Base-by-base conservation (phyloP, 2,888 invertebrate genomes). In the Ligdia adustata region DNA sequence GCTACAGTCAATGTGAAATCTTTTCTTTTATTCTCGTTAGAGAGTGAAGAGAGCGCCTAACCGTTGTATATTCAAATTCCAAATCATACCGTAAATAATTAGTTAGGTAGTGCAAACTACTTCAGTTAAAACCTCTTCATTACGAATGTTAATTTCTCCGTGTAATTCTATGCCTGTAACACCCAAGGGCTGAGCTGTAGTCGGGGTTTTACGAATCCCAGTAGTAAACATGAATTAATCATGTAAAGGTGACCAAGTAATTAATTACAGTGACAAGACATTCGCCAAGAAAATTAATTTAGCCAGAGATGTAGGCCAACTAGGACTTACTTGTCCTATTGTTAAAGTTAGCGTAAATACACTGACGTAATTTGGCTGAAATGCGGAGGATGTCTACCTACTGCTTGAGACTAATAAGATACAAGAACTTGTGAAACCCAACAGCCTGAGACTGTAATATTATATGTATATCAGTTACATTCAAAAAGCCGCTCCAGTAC, bases 191-290 rank as follows among this genome's bases (percentile, higher is more conserved):
- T 35, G 12, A 39, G 5, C 22, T 18, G 44, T 44, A 40, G 40
- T 41, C 18, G 33, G 32, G 24, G 38, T 49, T 20, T 13, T 37
- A 51, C 49, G 35, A 52, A 49, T 53, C 59, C 59, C 57, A 13
- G 20, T 15, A 34, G 57, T 47, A 40, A 41, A 51, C 59, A 48
- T 22, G 46, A 40, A 57, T 53, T 49, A 60, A 57, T 57, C 57
- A 57, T 60, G 57, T 50, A 49, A 60, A 60, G 52, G 59, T 34
- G 50, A 27, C 32, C 37, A 20, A 35, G 29, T 53, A 55, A 55
- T 57, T 57, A 60, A 60, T 60, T 57, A 60, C 13, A 26, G 20
- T 52, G 55, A 57, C 49, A 47, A 41, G 49, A 45, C 53, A 41
- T 16, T 46, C 39, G 20, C 41, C 28, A 29, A 4, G 38, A 40